phyloP scores from a whole-genome alignment of 2,113 vertebrate genomes.

The Corythoichthys intestinalis region DNA sequence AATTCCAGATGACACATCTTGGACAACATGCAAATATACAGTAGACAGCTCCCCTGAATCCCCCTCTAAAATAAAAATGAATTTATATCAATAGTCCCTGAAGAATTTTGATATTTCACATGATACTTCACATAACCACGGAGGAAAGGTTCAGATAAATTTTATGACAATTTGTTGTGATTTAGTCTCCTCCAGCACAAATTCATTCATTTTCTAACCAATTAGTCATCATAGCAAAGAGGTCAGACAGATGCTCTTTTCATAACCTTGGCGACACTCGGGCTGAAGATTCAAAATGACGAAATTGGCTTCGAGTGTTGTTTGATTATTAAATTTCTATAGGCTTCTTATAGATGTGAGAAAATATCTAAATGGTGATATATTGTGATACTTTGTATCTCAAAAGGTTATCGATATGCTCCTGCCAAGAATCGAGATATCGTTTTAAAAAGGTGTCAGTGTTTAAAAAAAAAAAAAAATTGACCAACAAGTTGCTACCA shows the following conservation, averaged over 20 bases:
- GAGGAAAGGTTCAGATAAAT: background rate
- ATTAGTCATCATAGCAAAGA: background rate
- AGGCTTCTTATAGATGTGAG: background rate
- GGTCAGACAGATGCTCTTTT: slow-evolving; percentile 16
- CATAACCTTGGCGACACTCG: slow-evolving; percentile 15
- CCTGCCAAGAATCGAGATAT: no score
- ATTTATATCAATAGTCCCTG: background rate
- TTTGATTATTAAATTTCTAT: background rate
- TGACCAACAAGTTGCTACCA: no score
- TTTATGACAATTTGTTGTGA: background rate
- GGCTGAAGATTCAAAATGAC: slow-evolving; percentile 3
- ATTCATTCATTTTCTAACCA: background rate
- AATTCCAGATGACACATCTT: background rate
- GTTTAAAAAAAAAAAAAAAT: no score
- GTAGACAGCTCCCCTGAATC: background rate
- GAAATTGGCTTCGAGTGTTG: slow-evolving; percentile 11
- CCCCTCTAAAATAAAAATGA: background rate
- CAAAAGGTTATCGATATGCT: no score
- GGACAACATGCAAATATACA: background rate
- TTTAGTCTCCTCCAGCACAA: background rate
- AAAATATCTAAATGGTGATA: no score
- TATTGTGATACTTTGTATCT: no score
- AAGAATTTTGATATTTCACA: background rate
- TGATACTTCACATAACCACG: background rate
- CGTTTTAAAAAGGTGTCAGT: no score